Evolutionary conservation across 2,888 invertebrate genomes (phyloP), one percentile per base, ranked within the genome.

Genomic region (Amiota mariae): DNA sequence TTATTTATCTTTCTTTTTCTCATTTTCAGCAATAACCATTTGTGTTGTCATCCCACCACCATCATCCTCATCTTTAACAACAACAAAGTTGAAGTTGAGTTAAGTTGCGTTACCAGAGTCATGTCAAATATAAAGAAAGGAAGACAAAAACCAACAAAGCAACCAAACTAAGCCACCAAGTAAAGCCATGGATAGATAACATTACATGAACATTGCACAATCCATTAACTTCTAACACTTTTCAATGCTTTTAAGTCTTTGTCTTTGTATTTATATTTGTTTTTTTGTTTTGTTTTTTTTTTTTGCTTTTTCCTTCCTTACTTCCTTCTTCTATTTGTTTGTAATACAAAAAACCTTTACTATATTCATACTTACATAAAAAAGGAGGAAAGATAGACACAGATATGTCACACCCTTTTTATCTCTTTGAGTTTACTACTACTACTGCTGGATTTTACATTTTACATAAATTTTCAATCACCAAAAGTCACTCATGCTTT

Each of bases 391-490:
- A 54, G 13, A 54, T n/a, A 54, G 12, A 54, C 54, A n/a, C 59
- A 59, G 59, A 11, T 20, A 59, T 18, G 18, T 20, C 20, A 59
- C 20, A 20, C 59, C 18, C 18, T 57, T 46, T 48, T 54, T 11
- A 56, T 63, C 36, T 56, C 10, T 47, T 20, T 70, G 54, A 51
- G 57, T 67, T 18, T 12, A 20, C 59, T n/a, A 59, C 47, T 56
- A 67, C 12, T 12, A 20, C 59, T n/a, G 51, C 47, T 56, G 71
- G 66, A 36, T 71, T 77, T 80, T 77, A 75, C 79, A 76, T 76
- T 80, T 81, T 84, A 82, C 79, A 81, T 84, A 82, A 80, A 83
- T 81, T 80, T 76, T 76, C 70, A 75, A 75, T 72, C 76, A 15
- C 61, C 73, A 71, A 74, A 73, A 74, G 67, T 74, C 73, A 71